Conservation (phyloP, 1,140 invertebrate species). For the Apis florea region DNA sequence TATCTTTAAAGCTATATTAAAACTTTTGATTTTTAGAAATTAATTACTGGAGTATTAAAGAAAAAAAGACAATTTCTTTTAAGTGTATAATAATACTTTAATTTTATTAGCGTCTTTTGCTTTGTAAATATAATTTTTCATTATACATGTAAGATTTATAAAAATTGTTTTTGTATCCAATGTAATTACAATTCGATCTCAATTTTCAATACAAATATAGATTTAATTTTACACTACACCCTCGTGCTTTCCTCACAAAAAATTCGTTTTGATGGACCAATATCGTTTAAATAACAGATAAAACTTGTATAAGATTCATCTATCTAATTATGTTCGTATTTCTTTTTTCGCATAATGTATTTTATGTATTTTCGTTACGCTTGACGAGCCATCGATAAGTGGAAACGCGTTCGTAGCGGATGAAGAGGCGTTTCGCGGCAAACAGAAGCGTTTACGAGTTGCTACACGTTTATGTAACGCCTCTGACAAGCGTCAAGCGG, state of each 20-base stretch:
- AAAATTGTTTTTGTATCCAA: no score
- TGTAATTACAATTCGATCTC: no score
- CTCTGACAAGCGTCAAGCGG: neutral
- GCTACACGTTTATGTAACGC: slow-evolving; percentile 8
- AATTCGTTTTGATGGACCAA: neutral
- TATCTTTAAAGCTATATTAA: no score
- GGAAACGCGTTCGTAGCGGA: neutral
- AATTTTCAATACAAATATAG: no score
- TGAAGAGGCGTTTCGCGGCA: neutral
- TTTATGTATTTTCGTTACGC: neutral
- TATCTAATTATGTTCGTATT: no score
- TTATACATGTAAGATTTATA: no score
- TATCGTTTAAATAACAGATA: neutral
- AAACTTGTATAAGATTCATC: no score
- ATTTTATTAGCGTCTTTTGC: neutral
- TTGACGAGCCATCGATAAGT: neutral
- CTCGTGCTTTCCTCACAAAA: neutral
- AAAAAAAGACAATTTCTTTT: no score
- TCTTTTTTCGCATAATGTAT: neutral
- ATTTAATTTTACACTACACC: neutral
- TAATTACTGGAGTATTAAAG: no score
- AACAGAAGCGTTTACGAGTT: slow-evolving; percentile 2
- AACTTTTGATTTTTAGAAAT: no score
- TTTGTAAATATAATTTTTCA: no score
- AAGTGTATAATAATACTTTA: no score